Percentiles rank a stretch among this genome's conserved stretches.
Conservation (phyloP, 2,888 invertebrate species). For the Parnassius orleans region DNA sequence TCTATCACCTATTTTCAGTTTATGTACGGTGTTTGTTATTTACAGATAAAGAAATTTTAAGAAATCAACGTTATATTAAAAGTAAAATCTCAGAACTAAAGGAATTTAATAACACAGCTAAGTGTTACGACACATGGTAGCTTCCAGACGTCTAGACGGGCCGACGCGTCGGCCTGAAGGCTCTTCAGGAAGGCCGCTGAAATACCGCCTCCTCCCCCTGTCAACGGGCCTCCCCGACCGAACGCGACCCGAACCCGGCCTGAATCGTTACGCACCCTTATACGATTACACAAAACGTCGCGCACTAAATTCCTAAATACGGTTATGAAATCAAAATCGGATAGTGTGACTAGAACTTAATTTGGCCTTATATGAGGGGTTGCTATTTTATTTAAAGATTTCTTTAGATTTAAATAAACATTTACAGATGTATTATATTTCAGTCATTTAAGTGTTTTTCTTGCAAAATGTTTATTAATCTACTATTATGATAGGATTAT, state of each 20-base stretch:
- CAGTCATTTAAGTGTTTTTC: too few species aligned
- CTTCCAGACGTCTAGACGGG: constrained; percentile 69
- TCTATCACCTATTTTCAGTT: too few species aligned
- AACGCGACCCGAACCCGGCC: constrained; percentile 25
- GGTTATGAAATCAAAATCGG: constrained; percentile 27
- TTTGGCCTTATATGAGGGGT: background rate
- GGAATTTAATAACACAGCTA: constrained; percentile 26
- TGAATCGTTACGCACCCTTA: constrained; percentile 31
- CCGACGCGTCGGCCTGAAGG: constrained; percentile 60
- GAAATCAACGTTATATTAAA: constrained; percentile 4
- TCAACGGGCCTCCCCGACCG: constrained; percentile 26
- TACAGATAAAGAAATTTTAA: background rate
- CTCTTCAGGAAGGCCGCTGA: constrained; percentile 62
- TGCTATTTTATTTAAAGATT: too few species aligned
- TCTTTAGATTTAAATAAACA: too few species aligned
- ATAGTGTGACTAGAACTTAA: constrained; percentile 19
- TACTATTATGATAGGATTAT: too few species aligned
- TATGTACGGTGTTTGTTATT: too few species aligned
- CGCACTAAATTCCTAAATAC: constrained; percentile 33
- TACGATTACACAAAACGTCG: constrained; percentile 40
- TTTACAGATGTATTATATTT: too few species aligned
- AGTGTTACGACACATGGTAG: constrained; percentile 45
- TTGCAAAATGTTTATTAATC: too few species aligned
- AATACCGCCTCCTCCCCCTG: constrained; percentile 38
- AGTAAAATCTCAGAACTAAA: constrained; percentile 16